Evolutionary conservation across 2,888 invertebrate species (phyloP), one percentile per base, ranked within the genome.

Genomic region (Nephrotoma guestfalica): DNA sequence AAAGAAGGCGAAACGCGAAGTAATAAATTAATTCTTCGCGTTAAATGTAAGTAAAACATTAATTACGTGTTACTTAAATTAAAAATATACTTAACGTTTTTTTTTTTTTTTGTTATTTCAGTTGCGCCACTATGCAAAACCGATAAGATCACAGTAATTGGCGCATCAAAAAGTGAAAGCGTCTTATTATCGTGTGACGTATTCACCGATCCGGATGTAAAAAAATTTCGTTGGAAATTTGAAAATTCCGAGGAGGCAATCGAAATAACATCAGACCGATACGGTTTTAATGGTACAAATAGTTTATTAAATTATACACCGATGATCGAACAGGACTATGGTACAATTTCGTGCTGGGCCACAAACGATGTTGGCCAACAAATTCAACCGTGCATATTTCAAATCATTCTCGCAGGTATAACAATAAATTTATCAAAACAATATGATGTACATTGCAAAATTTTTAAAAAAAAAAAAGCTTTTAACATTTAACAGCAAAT

Each of bases 1-100:
- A 95, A 95, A 86, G 96, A 97, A 92, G 97, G 97, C 41, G 97
- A 97, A 92, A 96, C 97, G 86, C 94, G 95, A 90, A 97, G 97
- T 93, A 96, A 97, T 91, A 95, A 96, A 90, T 94, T 97, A 89
- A 94, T 95, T 88, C 94, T 97, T 90, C 93, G 96, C 88, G 96
- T 97, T 88, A 97, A 97, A 93, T 97, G 97, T 97, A 92, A 96
- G 96, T 95, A 90, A 15, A 85, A 45, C 3, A 13, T 47, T 11
- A 1, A 11, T 13, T 47, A n/a, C 47, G n/a, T 47, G 11, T 47
- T 11, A 3, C 1, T 4, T 47, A 11, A 83, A 83, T 40, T 7
- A 11, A 6, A 43, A 18, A 30, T 45, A 45, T 18, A 9, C 4
- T 83, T 85, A 7, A 30, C 2, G 2, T 15, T 51, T 15, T 51